phyloP scores from a whole-genome alignment of 2,113 vertebrate species.

The Gyps fulvus region DNA sequence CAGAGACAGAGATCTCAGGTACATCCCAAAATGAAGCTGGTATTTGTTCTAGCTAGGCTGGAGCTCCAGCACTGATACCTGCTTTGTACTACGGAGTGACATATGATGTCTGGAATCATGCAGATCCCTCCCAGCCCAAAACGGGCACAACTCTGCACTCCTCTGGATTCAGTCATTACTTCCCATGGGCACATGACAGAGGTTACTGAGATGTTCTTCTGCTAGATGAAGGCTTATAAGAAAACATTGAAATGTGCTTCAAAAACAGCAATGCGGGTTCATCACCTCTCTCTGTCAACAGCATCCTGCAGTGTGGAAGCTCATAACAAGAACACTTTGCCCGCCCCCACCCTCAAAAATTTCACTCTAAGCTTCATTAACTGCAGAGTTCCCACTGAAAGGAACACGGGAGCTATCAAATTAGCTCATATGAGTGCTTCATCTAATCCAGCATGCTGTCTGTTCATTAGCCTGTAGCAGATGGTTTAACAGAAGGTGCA shows the following conservation, averaged over 20 bases:
- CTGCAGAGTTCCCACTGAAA: neutral
- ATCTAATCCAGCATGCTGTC: neutral
- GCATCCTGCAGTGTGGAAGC: neutral
- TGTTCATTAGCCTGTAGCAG: constrained; percentile 47
- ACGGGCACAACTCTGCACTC: neutral
- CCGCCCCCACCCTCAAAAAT: neutral
- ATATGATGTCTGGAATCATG: neutral
- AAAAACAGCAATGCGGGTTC: neutral
- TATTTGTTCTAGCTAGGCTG: neutral
- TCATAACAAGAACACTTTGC: neutral
- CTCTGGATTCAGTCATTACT: neutral
- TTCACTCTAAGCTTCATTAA: constrained; percentile 9
- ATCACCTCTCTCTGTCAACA: neutral
- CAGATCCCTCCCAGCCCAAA: neutral
- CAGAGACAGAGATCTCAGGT: neutral
- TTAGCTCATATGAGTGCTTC: neutral
- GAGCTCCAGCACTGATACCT: neutral
- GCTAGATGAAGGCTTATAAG: neutral
- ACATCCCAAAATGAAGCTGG: neutral
- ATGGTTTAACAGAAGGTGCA: constrained; percentile 64
- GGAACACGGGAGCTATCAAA: constrained; percentile 9
- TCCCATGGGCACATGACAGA: neutral
- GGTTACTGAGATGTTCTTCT: neutral
- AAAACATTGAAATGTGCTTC: neutral
- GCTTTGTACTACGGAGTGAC: neutral